phyloP scores from a whole-genome alignment of 2,113 vertebrate genomes.

The Isichthys henryi region DNA sequence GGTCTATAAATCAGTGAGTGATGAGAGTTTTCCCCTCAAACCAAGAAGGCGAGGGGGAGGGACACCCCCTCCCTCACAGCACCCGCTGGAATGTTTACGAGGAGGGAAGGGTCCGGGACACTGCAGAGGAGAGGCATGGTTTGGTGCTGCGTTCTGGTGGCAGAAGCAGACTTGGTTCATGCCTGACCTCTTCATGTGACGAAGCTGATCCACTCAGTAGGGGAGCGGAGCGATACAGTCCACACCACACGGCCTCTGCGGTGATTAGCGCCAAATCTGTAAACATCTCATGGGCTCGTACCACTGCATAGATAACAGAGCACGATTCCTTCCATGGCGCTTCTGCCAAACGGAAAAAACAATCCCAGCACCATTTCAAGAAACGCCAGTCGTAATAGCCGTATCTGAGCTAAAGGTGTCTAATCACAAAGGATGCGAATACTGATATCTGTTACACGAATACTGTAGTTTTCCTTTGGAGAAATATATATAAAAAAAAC shows the following conservation, averaged over 20 bases:
- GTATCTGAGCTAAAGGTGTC: not conserved
- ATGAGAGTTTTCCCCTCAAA: slow-evolving; percentile 59
- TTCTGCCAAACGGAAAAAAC: not conserved
- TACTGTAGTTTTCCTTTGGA: not conserved
- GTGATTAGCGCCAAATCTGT: too few species aligned
- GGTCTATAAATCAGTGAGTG: slow-evolving; percentile 57
- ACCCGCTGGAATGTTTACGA: slow-evolving; percentile 52
- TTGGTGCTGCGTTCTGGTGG: not conserved
- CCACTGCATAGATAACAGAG: not conserved
- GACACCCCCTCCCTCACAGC: slow-evolving; percentile 30
- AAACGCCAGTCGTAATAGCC: not conserved
- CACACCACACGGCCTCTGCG: too few species aligned
- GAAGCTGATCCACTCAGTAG: not conserved
- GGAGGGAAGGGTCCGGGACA: slow-evolving; percentile 44
- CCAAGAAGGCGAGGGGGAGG: slow-evolving; percentile 30
- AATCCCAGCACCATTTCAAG: not conserved
- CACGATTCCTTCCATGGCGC: not conserved
- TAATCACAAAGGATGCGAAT: not conserved
- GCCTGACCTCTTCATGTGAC: not conserved
- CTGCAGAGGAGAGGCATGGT: slow-evolving; percentile 12
- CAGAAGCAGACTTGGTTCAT: not conserved
- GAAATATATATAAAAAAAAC: not conserved
- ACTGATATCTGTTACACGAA: not conserved
- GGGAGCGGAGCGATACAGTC: not conserved
- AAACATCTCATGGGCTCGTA: too few species aligned